Percentiles rank a stretch among this genome's conserved stretches.
Evolutionary conservation across 2,797 vertebrate species (phyloP).

Genomic region (Echiichthys vipera): DNA sequence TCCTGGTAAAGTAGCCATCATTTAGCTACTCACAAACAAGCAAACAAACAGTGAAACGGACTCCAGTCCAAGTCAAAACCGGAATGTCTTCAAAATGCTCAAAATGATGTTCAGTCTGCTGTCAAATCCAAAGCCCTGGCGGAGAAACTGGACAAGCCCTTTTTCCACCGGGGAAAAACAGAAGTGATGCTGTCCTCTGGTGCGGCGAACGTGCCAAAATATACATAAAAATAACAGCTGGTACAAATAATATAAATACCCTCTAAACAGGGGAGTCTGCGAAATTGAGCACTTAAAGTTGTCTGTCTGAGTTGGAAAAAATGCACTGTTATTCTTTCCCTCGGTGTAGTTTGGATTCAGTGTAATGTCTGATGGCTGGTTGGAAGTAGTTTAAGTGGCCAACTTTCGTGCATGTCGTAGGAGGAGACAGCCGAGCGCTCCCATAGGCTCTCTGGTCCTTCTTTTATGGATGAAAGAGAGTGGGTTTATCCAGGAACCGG

Average conservation of each 20-base stretch:
- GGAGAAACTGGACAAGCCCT: slow-evolving; percentile 72
- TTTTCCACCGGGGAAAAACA: slow-evolving; percentile 64
- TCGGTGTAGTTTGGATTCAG: slow-evolving; percentile 81
- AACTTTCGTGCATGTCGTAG: slow-evolving; percentile 88
- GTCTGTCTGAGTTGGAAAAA: slow-evolving; percentile 46
- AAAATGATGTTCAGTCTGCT: slow-evolving; percentile 41
- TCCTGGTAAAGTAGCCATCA: slow-evolving; percentile 92
- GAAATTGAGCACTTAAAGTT: slow-evolving; percentile 46
- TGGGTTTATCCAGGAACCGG: slow-evolving; percentile 81
- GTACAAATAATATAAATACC: slow-evolving; percentile 38
- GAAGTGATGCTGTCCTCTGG: slow-evolving; percentile 66
- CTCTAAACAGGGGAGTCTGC: slow-evolving; percentile 35
- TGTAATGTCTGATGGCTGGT: slow-evolving; percentile 82
- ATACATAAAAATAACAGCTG: slow-evolving; percentile 12
- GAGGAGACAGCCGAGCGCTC: slow-evolving; percentile 83
- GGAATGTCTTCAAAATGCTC: slow-evolving; percentile 58
- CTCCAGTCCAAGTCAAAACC: slow-evolving; percentile 70
- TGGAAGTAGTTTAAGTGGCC: slow-evolving; percentile 88
- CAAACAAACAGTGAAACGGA: slow-evolving; percentile 44
- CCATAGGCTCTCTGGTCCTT: slow-evolving; percentile 89
- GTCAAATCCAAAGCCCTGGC: slow-evolving; percentile 80
- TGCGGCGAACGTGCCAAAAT: slow-evolving; percentile 57
- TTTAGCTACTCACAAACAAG: slow-evolving; percentile 72
- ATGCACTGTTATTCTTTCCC: slow-evolving; percentile 70
- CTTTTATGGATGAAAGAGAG: slow-evolving; percentile 91